Percentiles rank a stretch among this genome's conserved stretches.
phyloP scores from a whole-genome alignment of 2,888 invertebrate species.

The Ichneumon xanthorius region DNA sequence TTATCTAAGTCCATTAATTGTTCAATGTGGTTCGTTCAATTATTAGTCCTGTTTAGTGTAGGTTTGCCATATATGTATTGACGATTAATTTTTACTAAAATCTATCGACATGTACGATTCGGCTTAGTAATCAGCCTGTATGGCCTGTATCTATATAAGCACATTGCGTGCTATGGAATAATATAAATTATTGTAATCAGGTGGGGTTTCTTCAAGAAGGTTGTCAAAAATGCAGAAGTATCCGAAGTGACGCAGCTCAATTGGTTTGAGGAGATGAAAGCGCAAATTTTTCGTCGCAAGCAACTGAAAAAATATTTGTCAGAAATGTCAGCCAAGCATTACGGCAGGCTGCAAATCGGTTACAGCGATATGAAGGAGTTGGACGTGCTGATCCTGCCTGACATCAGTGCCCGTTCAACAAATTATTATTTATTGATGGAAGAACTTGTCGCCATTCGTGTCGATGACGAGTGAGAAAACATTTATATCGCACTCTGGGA shows the following conservation, averaged over 20 bases:
- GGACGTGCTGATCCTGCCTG: slow-evolving; percentile 80
- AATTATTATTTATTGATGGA: slow-evolving; percentile 85
- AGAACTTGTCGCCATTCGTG: slow-evolving; percentile 82
- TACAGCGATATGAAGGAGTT: slow-evolving; percentile 85
- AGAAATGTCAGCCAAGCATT: slow-evolving; percentile 85
- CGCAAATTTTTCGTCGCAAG: slow-evolving; percentile 79
- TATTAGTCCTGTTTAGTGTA: too few relatives aligned
- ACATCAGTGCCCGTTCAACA: slow-evolving; percentile 80
- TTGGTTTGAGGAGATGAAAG: slow-evolving; percentile 84
- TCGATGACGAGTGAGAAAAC: slow-evolving; percentile 67
- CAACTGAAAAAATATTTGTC: slow-evolving; percentile 82
- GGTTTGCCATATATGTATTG: too few relatives aligned
- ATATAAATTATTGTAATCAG: slow-evolving; percentile 74
- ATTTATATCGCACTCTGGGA: too few relatives aligned
- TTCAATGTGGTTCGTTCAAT: too few relatives aligned
- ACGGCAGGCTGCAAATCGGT: slow-evolving; percentile 85
- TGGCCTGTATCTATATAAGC: too few relatives aligned
- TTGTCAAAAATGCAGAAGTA: slow-evolving; percentile 76
- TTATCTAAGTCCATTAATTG: too few relatives aligned
- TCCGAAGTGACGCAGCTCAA: slow-evolving; percentile 68
- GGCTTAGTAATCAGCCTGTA: too few relatives aligned
- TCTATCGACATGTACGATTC: too few relatives aligned
- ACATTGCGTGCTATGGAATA: too few relatives aligned
- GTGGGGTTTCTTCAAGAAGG: slow-evolving; percentile 83
- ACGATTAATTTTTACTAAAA: too few relatives aligned